Evolutionary conservation across 2,113 vertebrate species (phyloP).

Genomic region (Sceloporus tristichus): DNA sequence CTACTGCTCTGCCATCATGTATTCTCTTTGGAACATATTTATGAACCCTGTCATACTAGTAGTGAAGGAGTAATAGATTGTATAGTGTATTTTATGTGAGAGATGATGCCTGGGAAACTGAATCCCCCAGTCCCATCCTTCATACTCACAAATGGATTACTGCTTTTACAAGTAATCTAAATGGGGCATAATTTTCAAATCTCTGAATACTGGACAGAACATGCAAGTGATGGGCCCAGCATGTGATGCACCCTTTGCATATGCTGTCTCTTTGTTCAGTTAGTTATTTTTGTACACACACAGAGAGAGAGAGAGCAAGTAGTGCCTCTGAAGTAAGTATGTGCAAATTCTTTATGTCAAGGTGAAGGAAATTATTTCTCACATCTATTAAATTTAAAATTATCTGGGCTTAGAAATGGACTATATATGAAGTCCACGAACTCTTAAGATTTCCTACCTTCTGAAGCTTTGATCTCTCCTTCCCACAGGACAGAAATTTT

Average conservation of each 20-base stretch:
- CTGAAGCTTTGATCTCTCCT: neutral
- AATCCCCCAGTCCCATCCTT: neutral
- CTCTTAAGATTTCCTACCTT: constrained; percentile 7
- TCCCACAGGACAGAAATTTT: constrained; percentile 7
- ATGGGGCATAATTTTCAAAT: neutral
- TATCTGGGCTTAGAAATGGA: neutral
- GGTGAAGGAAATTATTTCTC: neutral
- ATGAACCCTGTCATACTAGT: neutral
- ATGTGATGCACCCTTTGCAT: neutral
- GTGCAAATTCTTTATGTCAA: neutral
- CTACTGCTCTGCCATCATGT: neutral
- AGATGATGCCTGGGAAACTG: neutral
- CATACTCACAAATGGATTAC: too few species aligned
- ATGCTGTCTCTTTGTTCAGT: neutral
- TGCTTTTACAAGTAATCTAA: constrained; percentile 3
- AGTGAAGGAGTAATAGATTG: neutral
- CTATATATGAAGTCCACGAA: neutral
- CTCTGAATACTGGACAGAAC: neutral
- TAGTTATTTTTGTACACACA: neutral
- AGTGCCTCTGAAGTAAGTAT: neutral
- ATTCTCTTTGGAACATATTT: constrained; percentile 7
- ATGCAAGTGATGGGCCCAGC: neutral
- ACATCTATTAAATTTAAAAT: neutral
- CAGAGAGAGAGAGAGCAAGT: neutral
- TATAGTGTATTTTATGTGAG: neutral